Conservation (phyloP, 37 sponge, comb jelly and placozoan genomes). For the Aplysina aerophoba region DNA sequence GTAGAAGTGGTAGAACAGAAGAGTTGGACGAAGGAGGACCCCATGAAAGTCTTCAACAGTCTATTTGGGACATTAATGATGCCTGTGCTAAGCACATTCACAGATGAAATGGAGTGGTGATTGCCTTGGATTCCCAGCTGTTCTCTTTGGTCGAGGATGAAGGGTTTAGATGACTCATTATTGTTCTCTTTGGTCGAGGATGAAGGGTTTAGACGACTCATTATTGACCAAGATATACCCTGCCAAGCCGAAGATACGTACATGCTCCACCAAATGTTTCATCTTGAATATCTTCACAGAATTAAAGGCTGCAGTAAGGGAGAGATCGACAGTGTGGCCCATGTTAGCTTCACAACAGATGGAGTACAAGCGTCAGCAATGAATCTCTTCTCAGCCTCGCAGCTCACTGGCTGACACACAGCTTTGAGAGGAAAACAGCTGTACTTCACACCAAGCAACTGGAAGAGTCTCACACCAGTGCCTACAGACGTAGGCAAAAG, state of each 20-base stretch:
- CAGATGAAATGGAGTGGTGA: conserved; percentile 46
- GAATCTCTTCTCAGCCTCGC: conserved; percentile 48
- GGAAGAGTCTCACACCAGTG: conserved; percentile 52
- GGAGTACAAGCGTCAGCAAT: conserved; percentile 42
- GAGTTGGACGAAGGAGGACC: not conserved
- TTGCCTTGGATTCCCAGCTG: conserved; percentile 48
- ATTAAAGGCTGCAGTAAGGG: conserved; percentile 9
- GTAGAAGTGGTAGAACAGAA: no score
- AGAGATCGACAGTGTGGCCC: not conserved
- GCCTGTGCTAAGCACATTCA: conserved; percentile 39
- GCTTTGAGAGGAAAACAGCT: conserved; percentile 33
- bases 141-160: conserved; percentile 45
- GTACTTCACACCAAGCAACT: conserved; percentile 33
- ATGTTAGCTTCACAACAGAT: conserved; percentile 52
- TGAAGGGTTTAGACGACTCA: conserved; percentile 33
- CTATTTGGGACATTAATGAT: conserved; percentile 54
- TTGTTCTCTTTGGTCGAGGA: conserved; percentile 43
- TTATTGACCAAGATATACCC: conserved; percentile 34
- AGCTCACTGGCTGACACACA: conserved; percentile 47
- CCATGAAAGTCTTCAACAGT: no score
- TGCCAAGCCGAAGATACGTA: conserved; percentile 61
- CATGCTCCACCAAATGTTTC: conserved; percentile 34
- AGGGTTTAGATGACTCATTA: conserved; percentile 36
- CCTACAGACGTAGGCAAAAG: not conserved
- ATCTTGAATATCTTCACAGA: conserved; percentile 10